A percentile compares a stretch with the other conserved stretches of the same genome.
Conservation (phyloP, 2,113 vertebrate genomes). For the Daubentonia madagascariensis region DNA sequence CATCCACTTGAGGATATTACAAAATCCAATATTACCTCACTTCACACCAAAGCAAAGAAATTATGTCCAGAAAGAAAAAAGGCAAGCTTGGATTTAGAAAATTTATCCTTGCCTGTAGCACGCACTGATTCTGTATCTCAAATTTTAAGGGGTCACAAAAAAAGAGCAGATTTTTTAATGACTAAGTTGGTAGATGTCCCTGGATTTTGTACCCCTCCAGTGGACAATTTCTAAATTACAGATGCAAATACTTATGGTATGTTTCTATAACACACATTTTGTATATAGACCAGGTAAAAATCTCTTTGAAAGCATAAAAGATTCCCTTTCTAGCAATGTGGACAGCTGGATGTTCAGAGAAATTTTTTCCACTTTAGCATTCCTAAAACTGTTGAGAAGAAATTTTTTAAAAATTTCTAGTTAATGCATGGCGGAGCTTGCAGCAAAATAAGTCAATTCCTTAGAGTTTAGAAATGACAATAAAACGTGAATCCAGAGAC, state of each 20-base stretch:
- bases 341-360: background rate
- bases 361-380: background rate
- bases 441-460: background rate
- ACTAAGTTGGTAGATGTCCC: background rate
- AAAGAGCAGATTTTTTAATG: background rate
- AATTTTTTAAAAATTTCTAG: background rate
- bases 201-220: background rate
- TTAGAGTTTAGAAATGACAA: background rate
- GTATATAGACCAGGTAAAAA: background rate
- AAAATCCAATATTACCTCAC: background rate
- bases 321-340: background rate
- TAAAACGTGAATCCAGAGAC: background rate
- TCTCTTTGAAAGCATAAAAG: background rate
- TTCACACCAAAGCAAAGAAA: background rate
- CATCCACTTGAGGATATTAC: background rate
- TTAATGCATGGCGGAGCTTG: background rate
- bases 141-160: background rate
- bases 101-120: background rate
- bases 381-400: background rate
- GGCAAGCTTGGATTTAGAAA: background rate
- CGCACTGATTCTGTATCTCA: background rate
- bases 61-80: background rate
- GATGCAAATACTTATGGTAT: background rate
- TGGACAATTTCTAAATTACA: slow-evolving; percentile 6
- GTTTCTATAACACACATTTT: background rate